Evolutionary conservation across 64 coral and sea anemone genomes (phyloP).

Genomic region (Trachythela sp.): DNA sequence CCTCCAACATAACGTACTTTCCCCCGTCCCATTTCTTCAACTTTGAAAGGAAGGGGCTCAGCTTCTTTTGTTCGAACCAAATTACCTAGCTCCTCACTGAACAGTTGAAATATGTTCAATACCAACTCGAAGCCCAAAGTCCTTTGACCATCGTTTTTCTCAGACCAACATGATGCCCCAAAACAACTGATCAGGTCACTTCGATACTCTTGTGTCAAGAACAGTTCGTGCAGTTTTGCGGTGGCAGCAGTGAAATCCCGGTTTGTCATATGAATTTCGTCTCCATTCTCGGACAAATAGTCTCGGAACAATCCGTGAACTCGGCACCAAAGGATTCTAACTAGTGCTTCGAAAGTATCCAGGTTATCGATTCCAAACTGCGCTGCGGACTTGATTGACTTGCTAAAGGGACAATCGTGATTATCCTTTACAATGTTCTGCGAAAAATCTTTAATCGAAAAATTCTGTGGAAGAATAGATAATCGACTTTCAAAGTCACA

Average conservation of each 20-base stretch:
- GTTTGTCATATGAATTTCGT: background rate
- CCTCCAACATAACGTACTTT: slow-evolving; percentile 31
- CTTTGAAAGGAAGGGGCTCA: background rate
- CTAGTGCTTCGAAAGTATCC: background rate
- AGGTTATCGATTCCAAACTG: background rate
- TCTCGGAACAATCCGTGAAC: background rate
- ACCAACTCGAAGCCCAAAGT: slow-evolving; percentile 20
- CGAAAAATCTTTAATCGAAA: background rate
- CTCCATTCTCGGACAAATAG: background rate
- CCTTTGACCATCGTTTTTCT: background rate
- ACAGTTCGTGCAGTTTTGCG: background rate
- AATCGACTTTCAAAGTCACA: background rate
- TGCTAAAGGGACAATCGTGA: background rate
- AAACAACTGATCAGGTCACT: background rate
- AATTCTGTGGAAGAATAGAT: background rate
- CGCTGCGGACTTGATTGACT: background rate
- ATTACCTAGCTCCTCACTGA: background rate
- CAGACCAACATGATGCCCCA: background rate
- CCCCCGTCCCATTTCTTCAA: background rate
- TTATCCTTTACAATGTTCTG: background rate
- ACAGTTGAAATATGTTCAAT: background rate
- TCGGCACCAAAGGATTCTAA: background rate
- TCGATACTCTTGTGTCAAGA: background rate
- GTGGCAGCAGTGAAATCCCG: background rate
- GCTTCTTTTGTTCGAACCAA: background rate